Evolutionary conservation across 2,113 vertebrate species (phyloP).

Genomic region (Tyrannus savana): DNA sequence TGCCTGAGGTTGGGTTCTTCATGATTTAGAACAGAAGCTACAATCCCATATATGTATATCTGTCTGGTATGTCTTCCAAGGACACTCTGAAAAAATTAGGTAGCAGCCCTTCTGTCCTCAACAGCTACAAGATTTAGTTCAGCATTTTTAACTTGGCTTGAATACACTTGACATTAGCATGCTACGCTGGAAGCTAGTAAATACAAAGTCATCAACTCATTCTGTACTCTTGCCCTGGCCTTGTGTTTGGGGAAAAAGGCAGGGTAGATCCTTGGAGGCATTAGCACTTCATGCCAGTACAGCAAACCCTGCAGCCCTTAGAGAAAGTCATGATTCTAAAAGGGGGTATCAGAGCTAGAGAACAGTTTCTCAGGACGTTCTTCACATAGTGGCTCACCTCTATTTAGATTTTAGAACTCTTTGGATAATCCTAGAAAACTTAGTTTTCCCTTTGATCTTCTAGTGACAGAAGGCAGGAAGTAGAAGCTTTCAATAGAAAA

Average conservation of each 20-base stretch:
- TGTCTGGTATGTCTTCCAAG: not conserved
- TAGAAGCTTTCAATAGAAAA: not conserved
- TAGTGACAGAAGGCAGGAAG: not conserved
- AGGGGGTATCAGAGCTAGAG: not conserved
- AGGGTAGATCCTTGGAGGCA: not conserved
- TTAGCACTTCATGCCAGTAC: not conserved
- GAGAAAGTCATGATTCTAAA: not conserved
- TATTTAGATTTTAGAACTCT: not conserved
- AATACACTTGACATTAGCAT: not conserved
- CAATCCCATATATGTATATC: not conserved
- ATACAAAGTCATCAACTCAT: not conserved
- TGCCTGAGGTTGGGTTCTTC: not conserved
- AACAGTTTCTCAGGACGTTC: not conserved
- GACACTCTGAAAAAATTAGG: not conserved
- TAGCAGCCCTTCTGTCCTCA: not conserved
- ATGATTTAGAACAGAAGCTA: not conserved
- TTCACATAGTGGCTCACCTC: not conserved
- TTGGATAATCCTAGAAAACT: not conserved
- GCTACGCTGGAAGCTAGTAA: not conserved
- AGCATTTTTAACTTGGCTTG: not conserved
- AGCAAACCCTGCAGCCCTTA: not conserved
- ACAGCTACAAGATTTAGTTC: not conserved
- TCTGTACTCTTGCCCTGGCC: not conserved
- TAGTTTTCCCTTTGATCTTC: not conserved
- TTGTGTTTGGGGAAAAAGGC: not conserved